Evolutionary conservation across 2,797 vertebrate species (phyloP), one percentile per base, ranked within the genome.

Genomic region (Falco peregrinus): DNA sequence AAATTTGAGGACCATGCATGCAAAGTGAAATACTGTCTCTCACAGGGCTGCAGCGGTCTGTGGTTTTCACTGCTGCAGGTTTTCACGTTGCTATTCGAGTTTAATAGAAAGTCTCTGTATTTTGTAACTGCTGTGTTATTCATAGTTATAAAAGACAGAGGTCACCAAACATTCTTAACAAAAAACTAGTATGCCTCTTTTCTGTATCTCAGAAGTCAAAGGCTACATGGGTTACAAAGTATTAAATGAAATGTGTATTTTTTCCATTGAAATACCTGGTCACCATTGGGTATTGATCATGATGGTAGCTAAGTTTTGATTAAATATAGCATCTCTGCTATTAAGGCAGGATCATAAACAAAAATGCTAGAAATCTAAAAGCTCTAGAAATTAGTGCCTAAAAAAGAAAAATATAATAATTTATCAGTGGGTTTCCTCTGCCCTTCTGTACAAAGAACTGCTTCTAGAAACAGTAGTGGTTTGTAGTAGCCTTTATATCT

Each of bases 81-180:
- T 90, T 87, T 71, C 64, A 57, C 9, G 1, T 65, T 31, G 16
- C 39, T 73, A 13, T 89, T 71, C 0, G 4, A 77, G 67, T 31
- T 80, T 86, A 74, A 37, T 54, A 54, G 28, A 68, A 86, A 48
- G 45, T 51, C 20, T 79, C 33, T 50, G 4, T 50, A n/a, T 91
- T 93, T 78, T 7, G 0, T 79, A 68, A 56, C 10, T 84, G 6
- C 22, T 67, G 4, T 96, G 86, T 90, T 89, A 90, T 84, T 90
- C 80, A 56, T 63, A 73, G 48, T 74, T 94, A 43, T 8, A 26
- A 77, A 96, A 92, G 89, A 73, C 54, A 92, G 94, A 91, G 67
- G 75, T 95, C 84, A 93, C 53, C 69, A 93, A 56, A 87, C 85
- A 85, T 31, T 76, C 75, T 25, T 53, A 16, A 70, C 0, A 1